Evolutionary conservation across 2,888 invertebrate species (phyloP).

Genomic region (Alcis repandata): DNA sequence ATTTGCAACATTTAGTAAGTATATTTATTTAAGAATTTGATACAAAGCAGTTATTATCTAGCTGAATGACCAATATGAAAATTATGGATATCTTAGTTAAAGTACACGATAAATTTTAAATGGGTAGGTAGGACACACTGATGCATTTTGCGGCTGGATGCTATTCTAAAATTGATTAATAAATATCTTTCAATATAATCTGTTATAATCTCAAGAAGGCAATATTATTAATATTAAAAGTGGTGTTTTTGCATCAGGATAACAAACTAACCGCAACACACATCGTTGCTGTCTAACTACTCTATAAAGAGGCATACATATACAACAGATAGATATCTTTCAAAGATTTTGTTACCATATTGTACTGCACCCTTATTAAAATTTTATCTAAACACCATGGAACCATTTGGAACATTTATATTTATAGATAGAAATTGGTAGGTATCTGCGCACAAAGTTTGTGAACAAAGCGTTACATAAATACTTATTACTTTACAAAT

Average conservation of each 20-base stretch:
- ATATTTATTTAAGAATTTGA: conserved; percentile 44
- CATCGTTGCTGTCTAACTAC: conserved; percentile 13
- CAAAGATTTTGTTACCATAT: conserved; percentile 61
- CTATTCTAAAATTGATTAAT: conserved; percentile 11
- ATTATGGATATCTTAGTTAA: conserved; percentile 56
- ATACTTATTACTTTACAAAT: conserved; percentile 39
- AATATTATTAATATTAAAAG: conserved; percentile 17
- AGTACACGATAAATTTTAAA: conserved; percentile 51
- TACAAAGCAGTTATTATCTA: conserved; percentile 46
- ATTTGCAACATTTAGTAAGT: conserved; percentile 47
- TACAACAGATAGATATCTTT: conserved; percentile 47
- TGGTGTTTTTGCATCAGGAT: conserved; percentile 3
- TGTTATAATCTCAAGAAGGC: conserved; percentile 15
- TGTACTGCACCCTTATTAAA: conserved; percentile 72
- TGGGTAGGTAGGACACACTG: conserved; percentile 43
- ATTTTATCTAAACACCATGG: conserved; percentile 50
- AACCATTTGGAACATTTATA: conserved; percentile 56
- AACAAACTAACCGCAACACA: conserved; percentile 3
- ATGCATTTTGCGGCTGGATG: conserved; percentile 15
- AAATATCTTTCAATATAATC: conserved; percentile 4
- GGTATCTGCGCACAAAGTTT: conserved; percentile 33
- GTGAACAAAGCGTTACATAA: conserved; percentile 33
- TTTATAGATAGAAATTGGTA: conserved; percentile 9
- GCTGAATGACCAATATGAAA: conserved; percentile 48
- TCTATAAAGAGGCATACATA: conserved; percentile 1